Conservation (phyloP, 2,113 vertebrate species). For the Balaeniceps rex region DNA sequence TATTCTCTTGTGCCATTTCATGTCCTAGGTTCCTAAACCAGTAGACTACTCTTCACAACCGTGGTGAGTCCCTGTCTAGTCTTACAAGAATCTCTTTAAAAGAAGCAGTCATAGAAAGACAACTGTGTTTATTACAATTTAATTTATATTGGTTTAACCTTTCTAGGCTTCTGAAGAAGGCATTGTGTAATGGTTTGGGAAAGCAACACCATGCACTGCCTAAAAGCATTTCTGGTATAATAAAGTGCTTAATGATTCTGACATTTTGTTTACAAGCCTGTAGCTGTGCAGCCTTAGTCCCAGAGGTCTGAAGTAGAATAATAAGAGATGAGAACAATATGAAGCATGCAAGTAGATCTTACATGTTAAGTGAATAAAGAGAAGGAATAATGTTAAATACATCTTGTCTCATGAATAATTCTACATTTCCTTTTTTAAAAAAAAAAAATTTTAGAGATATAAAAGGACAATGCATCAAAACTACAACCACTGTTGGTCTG, state of each 20-base stretch:
- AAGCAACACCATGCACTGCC: background rate
- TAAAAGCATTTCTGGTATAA: background rate
- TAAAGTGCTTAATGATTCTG: background rate
- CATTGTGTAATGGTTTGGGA: background rate
- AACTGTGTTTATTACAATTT: background rate
- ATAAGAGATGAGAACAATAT: background rate
- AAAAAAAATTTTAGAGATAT: background rate
- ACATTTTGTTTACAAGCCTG: background rate
- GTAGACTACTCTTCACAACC: constrained; percentile 91
- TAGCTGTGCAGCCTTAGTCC: background rate
- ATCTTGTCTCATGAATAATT: background rate
- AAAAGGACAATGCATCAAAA: background rate
- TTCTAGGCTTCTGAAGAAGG: background rate
- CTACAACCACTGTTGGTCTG: background rate
- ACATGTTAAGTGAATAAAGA: background rate
- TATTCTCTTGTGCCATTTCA: constrained; percentile 45
- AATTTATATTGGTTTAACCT: background rate
- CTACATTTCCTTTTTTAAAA: background rate
- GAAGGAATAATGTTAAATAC: background rate
- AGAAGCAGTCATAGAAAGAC: background rate
- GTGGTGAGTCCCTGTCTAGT: constrained; percentile 79
- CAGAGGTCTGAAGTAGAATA: background rate
- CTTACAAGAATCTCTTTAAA: background rate
- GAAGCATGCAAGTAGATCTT: background rate
- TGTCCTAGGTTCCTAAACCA: constrained; percentile 89